A percentile compares a stretch with the other conserved stretches of the same genome.
These are phyloP conservation scores for Dicyrtomina minuta DNA, from an alignment of 2,888 invertebrate genomes.

Conservation along the genomic window DNA sequence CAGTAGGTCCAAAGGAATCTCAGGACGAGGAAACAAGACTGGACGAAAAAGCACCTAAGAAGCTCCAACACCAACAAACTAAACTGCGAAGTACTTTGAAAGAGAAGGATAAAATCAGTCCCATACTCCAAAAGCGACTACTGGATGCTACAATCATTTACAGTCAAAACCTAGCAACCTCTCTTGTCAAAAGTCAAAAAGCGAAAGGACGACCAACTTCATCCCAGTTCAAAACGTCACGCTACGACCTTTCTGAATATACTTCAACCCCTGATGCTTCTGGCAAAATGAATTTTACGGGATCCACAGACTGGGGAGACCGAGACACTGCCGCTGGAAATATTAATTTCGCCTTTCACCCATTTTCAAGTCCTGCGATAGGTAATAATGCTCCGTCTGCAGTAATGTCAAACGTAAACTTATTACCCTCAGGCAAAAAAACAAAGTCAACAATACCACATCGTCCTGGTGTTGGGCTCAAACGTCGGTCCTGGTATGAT, in stretches of 20 bases:
- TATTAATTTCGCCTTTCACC: too few relatives aligned
- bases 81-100: too few relatives aligned
- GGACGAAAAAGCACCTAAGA: not conserved
- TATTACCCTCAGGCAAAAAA: too few relatives aligned
- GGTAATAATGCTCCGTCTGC: too few relatives aligned
- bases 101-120: constrained; percentile 5
- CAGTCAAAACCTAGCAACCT: constrained; percentile 30
- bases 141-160: constrained; percentile 40
- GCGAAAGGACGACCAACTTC: constrained; percentile 3
- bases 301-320: not conserved
- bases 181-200: constrained; percentile 19
- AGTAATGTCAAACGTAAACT: too few relatives aligned
- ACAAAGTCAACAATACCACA: not conserved
- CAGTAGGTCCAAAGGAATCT: not conserved
- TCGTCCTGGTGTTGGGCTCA: constrained; percentile 64
- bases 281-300: too few relatives aligned
- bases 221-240: too few relatives aligned
- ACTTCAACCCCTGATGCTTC: too few relatives aligned
- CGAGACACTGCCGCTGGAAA: too few relatives aligned
- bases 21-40: not conserved
- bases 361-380: too few relatives aligned
- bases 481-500: constrained; percentile 57
- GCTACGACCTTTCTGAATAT: too few relatives aligned
- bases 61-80: too few relatives aligned
- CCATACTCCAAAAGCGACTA: constrained; percentile 23